Evolutionary conservation across 2,888 invertebrate genomes (phyloP), one percentile per base, ranked within the genome.

Genomic region (Megamerina dolium): DNA sequence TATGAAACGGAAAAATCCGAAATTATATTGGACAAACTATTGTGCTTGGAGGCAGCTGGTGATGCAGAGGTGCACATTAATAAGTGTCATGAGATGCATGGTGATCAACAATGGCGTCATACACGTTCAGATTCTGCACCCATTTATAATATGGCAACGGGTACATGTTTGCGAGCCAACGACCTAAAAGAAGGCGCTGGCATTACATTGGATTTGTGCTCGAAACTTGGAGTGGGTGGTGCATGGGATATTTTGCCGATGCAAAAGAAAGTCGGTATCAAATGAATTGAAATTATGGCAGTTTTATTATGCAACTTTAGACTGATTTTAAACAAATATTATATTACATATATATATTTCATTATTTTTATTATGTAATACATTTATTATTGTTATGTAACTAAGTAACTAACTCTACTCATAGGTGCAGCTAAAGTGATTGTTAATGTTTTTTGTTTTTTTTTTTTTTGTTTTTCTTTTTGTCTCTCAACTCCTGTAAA

Each of bases 71-170:
- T 92, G 0, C 75, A 81, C 43, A 74, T 96, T 9, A 82, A 86
- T 55, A 95, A 96, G 70, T 96, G 96, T 61, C 94, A 94, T 60
- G 91, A 90, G 66, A 84, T 90, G 75, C 85, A 88, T 10, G 89
- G 88, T 1, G 81, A 87, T 52, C 96, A 96, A 71, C 89, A 91
- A 60, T 97, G 96, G 96, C 83, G 82, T 40, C 85, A 88, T 63
- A 83, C 83, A 50, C 81, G 79, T 49, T 73, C 79, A 56, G 78
- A 76, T 41, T 77, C 77, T 38, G 82, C 83, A 48, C 85, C 89
- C 0, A 78, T 92, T 33, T 92, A 91, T 69, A 92, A 90, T 63
- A 78, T 86, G 57, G 91, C 91, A 14, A 83, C 85, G 5, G 92
- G 92, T 1, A 86, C 86, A 52, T 92, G 92, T 60, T 70, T 92